phyloP scores from a whole-genome alignment of 2,113 vertebrate species.

The Paratilapia polleni region DNA sequence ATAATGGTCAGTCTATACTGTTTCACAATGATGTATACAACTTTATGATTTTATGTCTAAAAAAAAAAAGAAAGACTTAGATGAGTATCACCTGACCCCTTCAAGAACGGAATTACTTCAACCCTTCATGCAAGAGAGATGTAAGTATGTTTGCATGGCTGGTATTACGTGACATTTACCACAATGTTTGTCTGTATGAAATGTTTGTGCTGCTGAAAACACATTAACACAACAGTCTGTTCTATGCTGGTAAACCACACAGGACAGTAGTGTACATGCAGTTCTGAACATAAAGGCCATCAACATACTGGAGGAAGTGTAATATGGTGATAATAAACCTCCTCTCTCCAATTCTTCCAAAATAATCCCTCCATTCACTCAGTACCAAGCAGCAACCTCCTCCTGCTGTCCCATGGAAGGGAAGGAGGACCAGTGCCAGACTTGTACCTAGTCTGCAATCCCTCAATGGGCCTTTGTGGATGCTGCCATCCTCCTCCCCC shows the following conservation, averaged over 20 bases:
- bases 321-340: constrained; percentile 72
- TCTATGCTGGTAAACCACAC: constrained; percentile 19
- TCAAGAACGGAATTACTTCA: not conserved
- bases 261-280: constrained; percentile 35
- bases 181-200: not conserved
- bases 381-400: constrained; percentile 75
- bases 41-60: not conserved
- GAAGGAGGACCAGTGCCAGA: constrained; percentile 74
- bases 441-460: constrained; percentile 70
- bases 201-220: not conserved
- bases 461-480: constrained; percentile 79
- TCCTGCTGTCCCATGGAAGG: constrained; percentile 69
- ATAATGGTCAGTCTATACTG: not conserved
- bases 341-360: constrained; percentile 66
- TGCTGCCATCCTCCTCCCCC: constrained; percentile 71
- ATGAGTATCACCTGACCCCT: not conserved
- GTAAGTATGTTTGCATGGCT: not conserved
- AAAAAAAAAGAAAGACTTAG: not conserved
- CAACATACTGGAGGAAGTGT: constrained; percentile 62
- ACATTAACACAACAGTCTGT: constrained; percentile 11
- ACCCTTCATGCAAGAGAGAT: not conserved
- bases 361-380: constrained; percentile 71
- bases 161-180: constrained; percentile 2
- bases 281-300: constrained; percentile 43
- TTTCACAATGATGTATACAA: not conserved